Conservation (phyloP, 1,140 invertebrate species). For the fruit fly (Drosophila melanogaster) region Release_6_plus_ISO1_MT NT_033777.3:16914001-16914500, state of each 20-base stretch:
- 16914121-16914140: constrained; percentile 73
- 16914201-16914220: constrained; percentile 64
- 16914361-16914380: constrained; percentile 66
- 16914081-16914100: neutral
- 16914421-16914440: neutral
- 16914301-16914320: constrained; percentile 72
- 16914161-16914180: constrained; percentile 80
- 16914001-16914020: constrained; percentile 68
- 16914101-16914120: constrained; percentile 10
- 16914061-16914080: constrained; percentile 25
- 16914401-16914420: constrained; percentile 16
- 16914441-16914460: neutral
- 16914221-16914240: constrained; percentile 76
- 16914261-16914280: neutral
- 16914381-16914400: constrained; percentile 30
- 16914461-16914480: constrained; percentile 31
- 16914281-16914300: constrained; percentile 68
- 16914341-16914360: constrained; percentile 61
- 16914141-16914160: constrained; percentile 84
- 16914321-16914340: constrained; percentile 36
- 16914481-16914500: constrained; percentile 54
- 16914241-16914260: constrained; percentile 23
- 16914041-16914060: constrained; percentile 66
- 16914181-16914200: constrained; percentile 59
- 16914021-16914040: constrained; percentile 71